Evolutionary conservation across 2,888 invertebrate species (phyloP).

Genomic region (Leucophenga maculata): DNA sequence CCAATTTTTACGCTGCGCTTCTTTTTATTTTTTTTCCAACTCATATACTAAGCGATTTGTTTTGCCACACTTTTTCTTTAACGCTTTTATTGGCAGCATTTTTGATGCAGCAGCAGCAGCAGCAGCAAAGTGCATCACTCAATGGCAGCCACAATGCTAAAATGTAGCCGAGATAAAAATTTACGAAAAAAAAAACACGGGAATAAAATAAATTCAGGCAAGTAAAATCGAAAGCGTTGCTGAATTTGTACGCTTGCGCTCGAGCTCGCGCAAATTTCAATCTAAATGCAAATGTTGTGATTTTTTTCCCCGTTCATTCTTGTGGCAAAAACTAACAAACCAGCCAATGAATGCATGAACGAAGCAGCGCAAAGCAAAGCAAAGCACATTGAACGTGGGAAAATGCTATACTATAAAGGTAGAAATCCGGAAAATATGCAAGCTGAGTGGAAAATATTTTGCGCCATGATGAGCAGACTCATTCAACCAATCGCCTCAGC

Average conservation of each 20-base stretch:
- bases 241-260: constrained; percentile 37
- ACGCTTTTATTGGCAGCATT: background rate
- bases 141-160: no score
- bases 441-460: no score
- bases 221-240: constrained; percentile 13
- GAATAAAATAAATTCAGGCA: no score
- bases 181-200: no score
- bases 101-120: background rate
- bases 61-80: background rate
- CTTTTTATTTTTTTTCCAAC: background rate
- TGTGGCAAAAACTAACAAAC: constrained; percentile 6
- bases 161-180: no score
- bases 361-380: no score
- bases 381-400: no score
- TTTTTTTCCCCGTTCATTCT: constrained; percentile 31
- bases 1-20: background rate
- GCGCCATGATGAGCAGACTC: no score
- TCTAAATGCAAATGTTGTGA: constrained; percentile 62
- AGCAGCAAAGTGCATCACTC: no score
- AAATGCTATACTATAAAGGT: background rate
- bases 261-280: constrained; percentile 51
- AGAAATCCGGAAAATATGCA: constrained; percentile 12
- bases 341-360: constrained; percentile 15
- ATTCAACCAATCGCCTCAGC: background rate
- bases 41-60: background rate